These are phyloP conservation scores for Podargus strigoides DNA, from an alignment of 2,797 vertebrate species.

Conservation along the genomic window DNA sequence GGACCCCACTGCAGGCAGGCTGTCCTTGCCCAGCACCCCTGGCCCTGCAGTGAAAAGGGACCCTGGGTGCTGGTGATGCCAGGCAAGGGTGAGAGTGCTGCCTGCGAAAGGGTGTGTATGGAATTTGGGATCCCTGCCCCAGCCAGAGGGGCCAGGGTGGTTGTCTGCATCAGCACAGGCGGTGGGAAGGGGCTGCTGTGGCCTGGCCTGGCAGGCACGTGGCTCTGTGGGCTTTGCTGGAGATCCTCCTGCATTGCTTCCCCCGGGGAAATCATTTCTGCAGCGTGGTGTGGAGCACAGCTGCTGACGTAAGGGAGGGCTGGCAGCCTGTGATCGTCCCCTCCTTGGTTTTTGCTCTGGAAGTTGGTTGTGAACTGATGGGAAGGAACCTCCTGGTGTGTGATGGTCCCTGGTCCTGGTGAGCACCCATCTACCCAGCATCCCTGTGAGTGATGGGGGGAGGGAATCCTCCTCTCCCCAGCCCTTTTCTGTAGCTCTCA, in stretches of 20 bases:
- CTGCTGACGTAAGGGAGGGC: background rate
- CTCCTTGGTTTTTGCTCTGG: background rate
- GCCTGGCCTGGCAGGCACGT: background rate
- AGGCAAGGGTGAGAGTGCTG: too few relatives aligned
- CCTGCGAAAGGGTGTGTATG: fast-evolving
- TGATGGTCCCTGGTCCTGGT: background rate
- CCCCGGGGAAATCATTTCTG: background rate
- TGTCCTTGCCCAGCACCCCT: fast-evolving
- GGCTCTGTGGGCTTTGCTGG: background rate
- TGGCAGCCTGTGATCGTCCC: fast-evolving
- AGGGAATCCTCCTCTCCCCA: background rate
- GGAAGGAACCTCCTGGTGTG: background rate
- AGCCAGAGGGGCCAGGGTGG: background rate
- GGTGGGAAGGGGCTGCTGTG: background rate
- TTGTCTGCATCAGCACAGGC: fast-evolving
- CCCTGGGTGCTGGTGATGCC: background rate
- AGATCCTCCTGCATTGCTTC: background rate
- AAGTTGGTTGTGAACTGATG: background rate
- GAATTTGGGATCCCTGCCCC: background rate
- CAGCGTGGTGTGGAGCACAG: fast-evolving
- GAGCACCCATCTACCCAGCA: background rate
- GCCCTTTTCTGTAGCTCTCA: background rate
- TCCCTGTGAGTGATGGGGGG: background rate
- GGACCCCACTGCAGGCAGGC: fast-evolving
- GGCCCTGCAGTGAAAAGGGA: background rate